Evolutionary conservation across 2,113 vertebrate genomes (phyloP), one percentile per base, ranked within the genome.

Genomic region (Peromyscus maniculatus): DNA sequence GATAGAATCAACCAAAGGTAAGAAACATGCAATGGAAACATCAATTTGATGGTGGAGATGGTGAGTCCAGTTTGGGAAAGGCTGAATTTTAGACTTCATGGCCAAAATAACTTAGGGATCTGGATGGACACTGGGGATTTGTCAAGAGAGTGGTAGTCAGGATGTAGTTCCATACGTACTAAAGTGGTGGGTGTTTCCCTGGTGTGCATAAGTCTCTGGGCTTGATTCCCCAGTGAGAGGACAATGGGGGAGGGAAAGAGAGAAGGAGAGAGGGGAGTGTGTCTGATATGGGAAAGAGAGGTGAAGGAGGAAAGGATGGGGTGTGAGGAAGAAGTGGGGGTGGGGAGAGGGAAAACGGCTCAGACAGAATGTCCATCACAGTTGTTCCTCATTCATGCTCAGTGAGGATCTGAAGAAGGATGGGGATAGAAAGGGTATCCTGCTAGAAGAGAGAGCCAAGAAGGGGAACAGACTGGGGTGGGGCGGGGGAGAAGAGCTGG

Each of bases 21-120:
- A 55, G 13, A 86, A 52, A 43, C 13, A 69, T 13, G 1, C 69
- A 15, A n/a, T 64, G 39, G 28, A 46, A 83, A 87, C 92, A 78
- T 43, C 39, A 31, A 55, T 75, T 95, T 95, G n/a, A 21, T 55
- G 26, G 31, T 84, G 52, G 93, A 26, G 66, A 89, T 49, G 71
- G 67, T 71, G 71, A 89, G 39, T 46, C 49, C 64, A 26, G 22
- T 72, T 89, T 78, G 26, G 10, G n/a, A 93, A 8, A 66, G 26
- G 43, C 74, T 96, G 33, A 84, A 69, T 71, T 91, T 87, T 74
- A 86, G 26, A 88, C 69, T 79, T 84, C 24, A 31, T 69, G 43
- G 49, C 10, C 11, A 82, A 71, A n/a, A 28, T 39, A 2, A 0
- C 78, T 78, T 66, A 39, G 67, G 55, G 13, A 57, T 22, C 17